Evolutionary conservation across 2,113 vertebrate species (phyloP), one percentile per base, ranked within the genome.

Genomic region (Alethe diademata): DNA sequence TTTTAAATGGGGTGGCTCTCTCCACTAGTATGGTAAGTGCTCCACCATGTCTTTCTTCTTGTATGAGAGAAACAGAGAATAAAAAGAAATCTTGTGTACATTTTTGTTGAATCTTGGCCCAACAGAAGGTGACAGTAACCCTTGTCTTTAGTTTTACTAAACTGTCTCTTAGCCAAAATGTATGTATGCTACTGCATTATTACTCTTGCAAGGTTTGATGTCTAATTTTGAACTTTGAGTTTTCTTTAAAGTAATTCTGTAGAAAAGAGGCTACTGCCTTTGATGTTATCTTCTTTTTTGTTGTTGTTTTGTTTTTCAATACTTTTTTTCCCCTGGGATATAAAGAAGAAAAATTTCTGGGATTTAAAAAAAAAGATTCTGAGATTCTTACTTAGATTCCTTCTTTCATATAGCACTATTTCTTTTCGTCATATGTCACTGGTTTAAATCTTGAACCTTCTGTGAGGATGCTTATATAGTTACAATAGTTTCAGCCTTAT

Each of bases 231-330:
- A 90, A 86, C 48, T 92, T 16, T 38, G 22, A 76, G 17, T 72
- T 85, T 94, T 92, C 36, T 48, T 92, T 78, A 61, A 69, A 86
- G n/a, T 69, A 67, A 53, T 94, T 94, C 47, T 79, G 23, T 84
- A 78, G 78, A 83, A 88, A 83, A 72, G 12, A 71, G 12, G 17
- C 38, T 72, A 31, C 67, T 62, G 4, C 69, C 35, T 86, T 75
- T 74, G 24, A 60, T 69, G 4, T 42, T 47, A 20, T 66, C 53
- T 88, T 79, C 35, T 86, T 86, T 47, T 14, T 12, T 20, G 20
- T 40, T 17, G 8, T 24, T 5, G 29, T 78, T 80, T 48, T 9
- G 45, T 33, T 28, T 8, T 31, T 74, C 4, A 48, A 69, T 83
- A 33, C 0, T 56, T 58, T 50, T 50, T 22, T 13, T 9, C 8